Base-by-base conservation (phyloP, 2,797 vertebrate species). In the Xenops minutus region DNA sequence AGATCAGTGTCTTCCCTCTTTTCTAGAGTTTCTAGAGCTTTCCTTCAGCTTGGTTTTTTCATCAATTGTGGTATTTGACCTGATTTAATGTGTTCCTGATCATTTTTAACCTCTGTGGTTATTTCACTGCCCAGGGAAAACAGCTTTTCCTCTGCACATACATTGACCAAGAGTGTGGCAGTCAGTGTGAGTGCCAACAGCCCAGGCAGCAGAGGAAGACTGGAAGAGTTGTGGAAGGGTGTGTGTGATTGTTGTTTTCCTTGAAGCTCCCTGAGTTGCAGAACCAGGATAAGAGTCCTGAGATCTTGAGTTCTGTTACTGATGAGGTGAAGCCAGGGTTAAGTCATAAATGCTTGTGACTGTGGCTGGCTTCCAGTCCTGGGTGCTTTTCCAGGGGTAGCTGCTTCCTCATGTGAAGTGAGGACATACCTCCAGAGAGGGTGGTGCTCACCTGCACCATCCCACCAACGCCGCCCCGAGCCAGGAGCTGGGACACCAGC, bases 331-430 rank as follows among this genome's bases (percentile, higher is more conserved):
- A 80, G 12, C 11, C 8, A n/a, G 32, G 7, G 8, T 56, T 63
- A 22, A 49, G 17, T 43, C 11, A 30, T 39, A 68, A 75, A 18
- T 0, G 1, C 22, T 21, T 34, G 20, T 29, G 66, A 43, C 23
- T 11, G 9, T 5, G 43, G 12, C 36, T 59, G 73, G 2, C 19
- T 67, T 46, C 29, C 76, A 37, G 48, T 16, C 19, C 36, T 7
- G 0, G 0, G 0, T 41, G 29, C 34, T 43, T 46, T 55, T 43
- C 14, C 26, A 20, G 22, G 9, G 55, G 5, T 2, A 5, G 41
- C 30, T 14, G 2, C 41, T 62, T 14, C 10, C 7, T 14, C 7
- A 11, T 11, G 1, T 29, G 61, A 37, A 29, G 46, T 2, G 1
- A 58, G 80, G 32, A 44, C 34, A 8, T 29, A 1, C 2, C n/a